Conservation (phyloP, 2,888 invertebrate species). For the Cyrtodaria siliqua region DNA sequence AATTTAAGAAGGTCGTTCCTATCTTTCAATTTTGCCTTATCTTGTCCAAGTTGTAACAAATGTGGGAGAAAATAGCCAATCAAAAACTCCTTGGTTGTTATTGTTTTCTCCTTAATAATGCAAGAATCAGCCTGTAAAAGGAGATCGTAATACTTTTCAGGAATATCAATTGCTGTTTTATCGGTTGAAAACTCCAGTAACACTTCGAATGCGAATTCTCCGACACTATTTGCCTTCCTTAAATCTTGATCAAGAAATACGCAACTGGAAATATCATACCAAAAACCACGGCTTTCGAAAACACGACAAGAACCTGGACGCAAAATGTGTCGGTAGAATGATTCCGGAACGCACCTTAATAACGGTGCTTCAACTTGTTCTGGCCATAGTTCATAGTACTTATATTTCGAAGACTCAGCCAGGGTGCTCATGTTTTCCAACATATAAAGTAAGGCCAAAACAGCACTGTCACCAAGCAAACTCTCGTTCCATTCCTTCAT, state of each 20-base stretch:
- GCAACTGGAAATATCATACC: slow-evolving; percentile 35
- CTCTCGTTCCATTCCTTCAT: slow-evolving; percentile 56
- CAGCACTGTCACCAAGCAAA: slow-evolving; percentile 52
- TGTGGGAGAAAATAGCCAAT: slow-evolving; percentile 51
- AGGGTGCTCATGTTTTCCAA: slow-evolving; percentile 29
- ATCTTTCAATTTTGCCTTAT: neutral
- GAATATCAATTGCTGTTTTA: slow-evolving; percentile 31
- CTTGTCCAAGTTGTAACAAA: slow-evolving; percentile 16
- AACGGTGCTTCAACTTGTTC: neutral
- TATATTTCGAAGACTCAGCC: slow-evolving; percentile 6
- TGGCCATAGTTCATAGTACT: slow-evolving; percentile 54
- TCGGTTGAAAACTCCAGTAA: slow-evolving; percentile 10
- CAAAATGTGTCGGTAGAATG: slow-evolving; percentile 41
- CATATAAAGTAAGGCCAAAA: slow-evolving; percentile 50
- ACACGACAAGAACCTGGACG: slow-evolving; percentile 11
- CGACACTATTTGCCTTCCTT: slow-evolving; percentile 16
- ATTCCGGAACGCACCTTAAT: neutral
- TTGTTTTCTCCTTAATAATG: slow-evolving; percentile 20
- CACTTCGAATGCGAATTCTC: slow-evolving; percentile 29
- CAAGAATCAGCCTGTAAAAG: slow-evolving; percentile 10
- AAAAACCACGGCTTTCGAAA: slow-evolving; percentile 36
- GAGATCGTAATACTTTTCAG: slow-evolving; percentile 7
- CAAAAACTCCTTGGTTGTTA: slow-evolving; percentile 44
- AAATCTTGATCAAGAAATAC: slow-evolving; percentile 45
- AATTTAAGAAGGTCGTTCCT: slow-evolving; percentile 14